phyloP scores from a whole-genome alignment of 1,140 invertebrate species.

The Cherax quadricarinatus region DNA sequence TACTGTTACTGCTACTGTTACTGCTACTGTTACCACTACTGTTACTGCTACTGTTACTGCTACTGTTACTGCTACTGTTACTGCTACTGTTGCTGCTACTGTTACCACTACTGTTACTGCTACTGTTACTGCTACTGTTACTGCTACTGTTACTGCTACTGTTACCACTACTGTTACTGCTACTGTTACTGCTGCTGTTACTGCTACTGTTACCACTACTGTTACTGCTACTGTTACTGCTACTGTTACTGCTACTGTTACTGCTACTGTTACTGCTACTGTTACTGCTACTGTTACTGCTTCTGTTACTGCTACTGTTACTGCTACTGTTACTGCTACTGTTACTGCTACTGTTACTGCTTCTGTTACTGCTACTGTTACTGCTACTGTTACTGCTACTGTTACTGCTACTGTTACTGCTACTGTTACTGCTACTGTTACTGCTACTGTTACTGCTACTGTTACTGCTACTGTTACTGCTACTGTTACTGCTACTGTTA shows the following conservation, averaged over 20 bases:
- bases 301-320: background rate
- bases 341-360: no score
- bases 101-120: background rate
- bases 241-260: background rate
- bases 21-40: background rate
- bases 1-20: background rate
- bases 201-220: constrained; percentile 1
- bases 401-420: background rate
- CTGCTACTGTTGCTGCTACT: background rate
- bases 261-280: background rate
- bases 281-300: constrained; percentile 13
- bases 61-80: no score
- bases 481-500: background rate
- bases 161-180: no score
- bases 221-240: background rate
- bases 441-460: background rate
- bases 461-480: constrained; percentile 13
- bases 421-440: background rate
- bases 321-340: background rate
- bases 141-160: background rate
- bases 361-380: background rate
- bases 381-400: constrained; percentile 1
- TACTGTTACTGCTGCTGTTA: background rate
- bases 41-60: no score
- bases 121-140: background rate